Conservation (phyloP, 2,797 vertebrate species). For the Phaenicophaeus curvirostris region DNA sequence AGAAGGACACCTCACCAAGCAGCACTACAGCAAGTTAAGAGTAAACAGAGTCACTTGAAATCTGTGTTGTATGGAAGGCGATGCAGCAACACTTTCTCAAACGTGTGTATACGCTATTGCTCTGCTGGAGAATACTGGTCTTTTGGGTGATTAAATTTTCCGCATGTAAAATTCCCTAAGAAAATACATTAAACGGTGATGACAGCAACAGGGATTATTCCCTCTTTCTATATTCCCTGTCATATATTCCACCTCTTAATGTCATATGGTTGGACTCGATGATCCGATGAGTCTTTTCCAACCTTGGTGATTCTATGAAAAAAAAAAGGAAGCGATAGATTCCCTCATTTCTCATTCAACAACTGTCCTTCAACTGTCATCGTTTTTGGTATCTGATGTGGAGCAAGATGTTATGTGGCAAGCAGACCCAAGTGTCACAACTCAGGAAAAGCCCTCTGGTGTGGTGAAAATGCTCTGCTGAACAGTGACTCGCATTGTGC, state of each 20-base stretch:
- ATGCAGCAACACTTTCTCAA: neutral
- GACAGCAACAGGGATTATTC: neutral
- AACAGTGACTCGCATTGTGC: rapidly evolving
- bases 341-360: neutral
- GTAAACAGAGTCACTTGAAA: neutral
- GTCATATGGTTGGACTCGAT: too few relatives aligned
- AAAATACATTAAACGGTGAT: neutral
- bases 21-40: neutral
- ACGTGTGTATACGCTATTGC: neutral
- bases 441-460: neutral
- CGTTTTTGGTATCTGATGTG: neutral
- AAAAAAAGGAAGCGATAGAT: neutral
- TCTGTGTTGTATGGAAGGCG: neutral
- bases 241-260: neutral
- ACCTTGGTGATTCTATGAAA: too few relatives aligned
- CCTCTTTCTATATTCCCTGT: neutral
- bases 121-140: neutral
- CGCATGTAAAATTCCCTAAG: neutral
- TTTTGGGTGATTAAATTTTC: neutral
- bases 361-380: neutral
- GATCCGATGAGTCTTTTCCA: too few relatives aligned
- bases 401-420: neutral
- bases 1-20: neutral
- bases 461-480: neutral
- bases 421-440: neutral